A percentile compares a stretch with the other conserved stretches of the same genome.
Conservation (phyloP, 1,140 invertebrate species). For the Drosophila virilis region DNA sequence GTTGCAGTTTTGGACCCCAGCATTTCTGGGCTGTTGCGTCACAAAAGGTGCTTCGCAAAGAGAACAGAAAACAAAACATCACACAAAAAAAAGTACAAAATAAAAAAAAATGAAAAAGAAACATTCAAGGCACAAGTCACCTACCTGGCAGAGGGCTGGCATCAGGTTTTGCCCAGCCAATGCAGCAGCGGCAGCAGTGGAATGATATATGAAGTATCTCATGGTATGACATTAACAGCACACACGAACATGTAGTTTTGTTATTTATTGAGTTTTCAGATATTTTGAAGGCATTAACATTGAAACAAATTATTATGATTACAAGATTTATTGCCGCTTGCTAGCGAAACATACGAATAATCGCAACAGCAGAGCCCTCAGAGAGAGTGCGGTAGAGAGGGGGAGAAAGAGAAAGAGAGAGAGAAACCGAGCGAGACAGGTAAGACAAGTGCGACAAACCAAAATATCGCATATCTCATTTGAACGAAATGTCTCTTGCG, state of each 20-base stretch:
- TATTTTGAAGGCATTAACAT: constrained; percentile 84
- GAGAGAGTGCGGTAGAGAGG: not conserved
- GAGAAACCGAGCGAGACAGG: constrained; percentile 5
- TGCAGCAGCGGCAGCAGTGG: constrained; percentile 30
- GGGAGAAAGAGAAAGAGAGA: constrained; percentile 7
- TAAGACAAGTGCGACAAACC: constrained; percentile 29
- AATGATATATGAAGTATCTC: constrained; percentile 84
- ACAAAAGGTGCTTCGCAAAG: constrained; percentile 40
- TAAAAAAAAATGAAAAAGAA: constrained; percentile 31
- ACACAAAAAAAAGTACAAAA: constrained; percentile 36
- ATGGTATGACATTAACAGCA: constrained; percentile 84
- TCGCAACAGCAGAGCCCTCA: constrained; percentile 25
- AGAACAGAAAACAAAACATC: constrained; percentile 4
- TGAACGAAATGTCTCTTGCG: constrained; percentile 28
- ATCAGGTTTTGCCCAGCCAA: constrained; percentile 39
- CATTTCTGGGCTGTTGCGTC: constrained; percentile 72
- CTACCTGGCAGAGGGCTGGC: constrained; percentile 53
- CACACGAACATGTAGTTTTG: constrained; percentile 83
- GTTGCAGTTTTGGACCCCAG: constrained; percentile 57
- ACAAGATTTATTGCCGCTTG: constrained; percentile 79
- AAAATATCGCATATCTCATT: constrained; percentile 60
- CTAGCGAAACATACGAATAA: constrained; percentile 65
- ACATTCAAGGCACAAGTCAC: constrained; percentile 58
- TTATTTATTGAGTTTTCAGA: constrained; percentile 84
- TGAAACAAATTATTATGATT: constrained; percentile 84